Conservation (phyloP, 2,113 vertebrate genomes). For the Pseudorectes ferrugineus region DNA sequence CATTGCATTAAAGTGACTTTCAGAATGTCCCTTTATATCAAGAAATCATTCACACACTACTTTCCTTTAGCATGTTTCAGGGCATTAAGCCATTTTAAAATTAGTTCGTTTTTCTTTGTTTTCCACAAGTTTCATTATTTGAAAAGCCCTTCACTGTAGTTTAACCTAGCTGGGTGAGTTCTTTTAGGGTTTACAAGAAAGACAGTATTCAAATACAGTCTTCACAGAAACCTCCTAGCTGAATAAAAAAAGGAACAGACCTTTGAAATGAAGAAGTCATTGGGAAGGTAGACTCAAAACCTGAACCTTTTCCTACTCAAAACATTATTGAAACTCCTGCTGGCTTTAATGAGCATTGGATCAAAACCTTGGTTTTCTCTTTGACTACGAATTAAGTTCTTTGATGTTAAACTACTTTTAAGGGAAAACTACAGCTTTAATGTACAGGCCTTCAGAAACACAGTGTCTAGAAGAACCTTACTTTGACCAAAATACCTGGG, state of each 20-base stretch:
- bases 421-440: neutral
- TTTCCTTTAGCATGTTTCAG: neutral
- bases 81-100: neutral
- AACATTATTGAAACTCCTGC: neutral
- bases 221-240: neutral
- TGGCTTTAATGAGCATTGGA: slow-evolving; percentile 27
- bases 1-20: neutral
- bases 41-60: neutral
- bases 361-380: slow-evolving; percentile 11
- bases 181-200: neutral
- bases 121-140: neutral
- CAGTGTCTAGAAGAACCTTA: neutral
- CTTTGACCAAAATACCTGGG: neutral
- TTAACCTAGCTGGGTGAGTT: neutral
- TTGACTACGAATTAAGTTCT: neutral
- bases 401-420: neutral
- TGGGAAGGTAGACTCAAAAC: neutral
- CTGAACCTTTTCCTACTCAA: neutral
- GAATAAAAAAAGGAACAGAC: neutral
- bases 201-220: neutral
- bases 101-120: neutral
- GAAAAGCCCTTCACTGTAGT: neutral
- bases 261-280: neutral
- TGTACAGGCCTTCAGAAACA: neutral
- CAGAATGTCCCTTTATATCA: neutral